These are phyloP conservation scores for Caenorhabditis brenneri DNA, from an alignment of 1,140 invertebrate genomes.

Conservation along the genomic window DNA sequence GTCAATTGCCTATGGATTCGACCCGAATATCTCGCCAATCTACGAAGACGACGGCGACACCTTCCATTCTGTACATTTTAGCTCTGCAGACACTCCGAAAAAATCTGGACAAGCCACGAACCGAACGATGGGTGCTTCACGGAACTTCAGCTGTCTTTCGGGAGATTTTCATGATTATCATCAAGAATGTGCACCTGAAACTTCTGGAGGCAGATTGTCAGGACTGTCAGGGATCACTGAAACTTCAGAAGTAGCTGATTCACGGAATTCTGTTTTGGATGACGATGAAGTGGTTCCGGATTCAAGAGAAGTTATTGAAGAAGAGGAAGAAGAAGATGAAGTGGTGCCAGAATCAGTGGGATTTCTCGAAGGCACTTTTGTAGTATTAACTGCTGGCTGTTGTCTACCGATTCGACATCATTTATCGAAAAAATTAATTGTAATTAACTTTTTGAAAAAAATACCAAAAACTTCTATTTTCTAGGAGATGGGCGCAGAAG, in stretches of 20 bases:
- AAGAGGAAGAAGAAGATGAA: neutral
- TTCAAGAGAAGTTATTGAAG: neutral
- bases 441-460: neutral
- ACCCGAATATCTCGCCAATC: slow-evolving; percentile 12
- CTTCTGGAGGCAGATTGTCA: too few species aligned
- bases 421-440: slow-evolving; percentile 20
- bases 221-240: neutral
- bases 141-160: neutral
- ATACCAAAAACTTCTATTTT: neutral
- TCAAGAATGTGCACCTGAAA: neutral
- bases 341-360: neutral
- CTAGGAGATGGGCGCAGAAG: slow-evolving; percentile 17
- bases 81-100: slow-evolving; percentile 2
- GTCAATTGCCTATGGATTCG: slow-evolving; percentile 9
- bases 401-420: slow-evolving; percentile 20
- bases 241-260: neutral
- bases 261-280: neutral
- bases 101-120: neutral
- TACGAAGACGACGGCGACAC: neutral
- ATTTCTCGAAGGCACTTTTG: neutral
- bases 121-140: neutral
- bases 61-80: neutral
- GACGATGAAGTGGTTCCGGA: neutral
- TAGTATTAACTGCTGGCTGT: neutral
- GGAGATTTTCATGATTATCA: neutral